Evolutionary conservation across 2,113 vertebrate species (phyloP).

Genomic region (Atherinomorus stipes): DNA sequence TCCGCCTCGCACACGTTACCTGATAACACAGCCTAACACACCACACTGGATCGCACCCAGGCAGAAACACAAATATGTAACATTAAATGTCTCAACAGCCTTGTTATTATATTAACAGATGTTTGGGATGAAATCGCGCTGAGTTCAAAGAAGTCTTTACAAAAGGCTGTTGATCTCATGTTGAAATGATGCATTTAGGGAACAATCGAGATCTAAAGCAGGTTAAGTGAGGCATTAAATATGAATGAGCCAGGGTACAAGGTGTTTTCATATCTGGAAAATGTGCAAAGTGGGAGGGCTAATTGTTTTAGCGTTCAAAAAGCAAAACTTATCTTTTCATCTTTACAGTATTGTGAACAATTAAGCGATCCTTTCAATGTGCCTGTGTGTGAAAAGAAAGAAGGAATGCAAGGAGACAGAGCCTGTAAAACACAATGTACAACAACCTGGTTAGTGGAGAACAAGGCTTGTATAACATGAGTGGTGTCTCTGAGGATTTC

Average conservation of each 20-base stretch:
- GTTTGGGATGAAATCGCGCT: conserved; percentile 40
- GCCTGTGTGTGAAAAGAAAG: conserved; percentile 3
- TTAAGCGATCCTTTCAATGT: conserved; percentile 18
- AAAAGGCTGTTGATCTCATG: conserved; percentile 38
- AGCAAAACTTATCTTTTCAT: conserved; percentile 5
- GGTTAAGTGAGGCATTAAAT: conserved; percentile 62
- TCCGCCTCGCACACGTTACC: conserved; percentile 55
- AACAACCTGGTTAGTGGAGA: conserved; percentile 62
- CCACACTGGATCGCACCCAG: conserved; percentile 39
- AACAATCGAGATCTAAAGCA: conserved; percentile 58
- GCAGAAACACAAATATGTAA: conserved; percentile 20
- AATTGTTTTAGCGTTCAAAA: conserved; percentile 24
- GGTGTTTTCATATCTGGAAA: conserved; percentile 41
- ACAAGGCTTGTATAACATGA: conserved; percentile 68
- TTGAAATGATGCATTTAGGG: conserved; percentile 27
- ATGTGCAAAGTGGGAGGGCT: conserved; percentile 18
- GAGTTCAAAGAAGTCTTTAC: conserved; percentile 48
- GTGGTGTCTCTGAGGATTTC: conserved; percentile 60
- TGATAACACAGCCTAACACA: conserved; percentile 43
- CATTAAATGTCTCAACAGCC: conserved; percentile 10
- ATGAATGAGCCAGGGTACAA: conserved; percentile 42
- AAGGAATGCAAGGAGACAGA: conserved; percentile 10
- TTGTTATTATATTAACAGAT: conserved; percentile 52
- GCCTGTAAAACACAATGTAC: conserved; percentile 58
- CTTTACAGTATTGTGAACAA: conserved; percentile 22